Evolutionary conservation across 2,113 vertebrate genomes (phyloP), one percentile per base, ranked within the genome.

Genomic region (Rousettus leschenaultii): DNA sequence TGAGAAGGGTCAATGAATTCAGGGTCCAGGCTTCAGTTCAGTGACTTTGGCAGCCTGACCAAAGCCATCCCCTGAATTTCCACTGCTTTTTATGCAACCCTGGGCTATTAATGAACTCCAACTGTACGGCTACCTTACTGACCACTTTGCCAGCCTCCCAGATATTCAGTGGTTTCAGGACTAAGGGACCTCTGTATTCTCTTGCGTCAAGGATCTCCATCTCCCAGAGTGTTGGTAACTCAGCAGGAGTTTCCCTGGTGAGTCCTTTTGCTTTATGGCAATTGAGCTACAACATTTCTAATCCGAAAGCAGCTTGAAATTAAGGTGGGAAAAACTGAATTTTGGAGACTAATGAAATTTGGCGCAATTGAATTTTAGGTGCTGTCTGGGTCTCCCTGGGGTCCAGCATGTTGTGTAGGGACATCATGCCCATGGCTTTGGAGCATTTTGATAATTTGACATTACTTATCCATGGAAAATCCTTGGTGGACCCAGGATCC

Each of bases 401-500:
- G 45, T 84, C 21, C 0, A 97, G 3, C 9, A 19, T 86, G 7
- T 11, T 82, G 30, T 82, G 7, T 75, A 38, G 59, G 22, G 24
- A 28, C 16, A 5, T 86, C 57, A 26, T 86, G 26, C 26, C 18
- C 19, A 51, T 71, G 18, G 55, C 5, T 86, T 75, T 59, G 33
- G 51, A 96, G 26, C 74, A 95, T 24, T 86, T 48, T 43, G 57
- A 82, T 73, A 57, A 91, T 71, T 75, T 77, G 86, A 92, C 40
- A 35, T 95, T 59, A 59, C 26, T 77, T 83, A 86, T n/a, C 38
- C 57, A 43, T 66, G 33, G 43, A 4, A 82, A 75, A 66, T 13
- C 5, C 7, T 61, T 77, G 14, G n/a, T 57, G 24, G 24, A 91
- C 28, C 22, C 55, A 73, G 86, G 19, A 66, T 18, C n/a, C 71